Percentiles rank a stretch among this genome's conserved stretches.
Conservation (phyloP, 2,888 invertebrate species). For the Dicycla oo region DNA sequence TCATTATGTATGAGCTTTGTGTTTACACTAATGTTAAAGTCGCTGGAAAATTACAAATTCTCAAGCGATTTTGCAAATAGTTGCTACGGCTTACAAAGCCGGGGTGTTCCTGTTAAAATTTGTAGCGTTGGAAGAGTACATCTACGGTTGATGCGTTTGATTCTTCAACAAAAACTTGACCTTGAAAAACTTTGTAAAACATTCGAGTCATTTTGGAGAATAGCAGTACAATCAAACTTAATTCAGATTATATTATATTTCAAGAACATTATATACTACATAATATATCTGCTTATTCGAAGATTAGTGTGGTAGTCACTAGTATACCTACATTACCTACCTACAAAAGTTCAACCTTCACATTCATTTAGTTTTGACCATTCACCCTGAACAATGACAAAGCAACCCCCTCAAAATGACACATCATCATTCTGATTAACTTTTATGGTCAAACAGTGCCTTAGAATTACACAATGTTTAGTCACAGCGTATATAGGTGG, state of each 20-base stretch:
- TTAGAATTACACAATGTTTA: conserved; percentile 35
- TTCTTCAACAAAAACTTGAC: conserved; percentile 18
- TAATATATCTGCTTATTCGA: too few species aligned
- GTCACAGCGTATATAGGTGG: conserved; percentile 42
- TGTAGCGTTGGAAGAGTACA: background rate
- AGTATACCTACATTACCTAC: background rate
- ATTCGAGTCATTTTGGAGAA: background rate
- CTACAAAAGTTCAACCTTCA: conserved; percentile 6
- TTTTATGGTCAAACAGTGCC: conserved; percentile 12
- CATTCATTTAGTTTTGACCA: conserved; percentile 7
- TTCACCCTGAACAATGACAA: conserved; percentile 18
- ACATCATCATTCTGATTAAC: conserved; percentile 41
- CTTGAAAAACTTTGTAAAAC: conserved; percentile 34
- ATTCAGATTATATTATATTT: background rate
- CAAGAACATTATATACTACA: background rate
- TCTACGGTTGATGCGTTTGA: background rate
- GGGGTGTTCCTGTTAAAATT: background rate
- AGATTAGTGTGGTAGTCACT: background rate
- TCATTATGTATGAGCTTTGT: too few species aligned
- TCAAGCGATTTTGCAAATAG: background rate
- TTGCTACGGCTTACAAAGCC: background rate
- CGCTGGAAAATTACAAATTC: background rate
- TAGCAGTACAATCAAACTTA: background rate
- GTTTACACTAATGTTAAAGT: too few species aligned
- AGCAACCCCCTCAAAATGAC: background rate